These are phyloP conservation scores for Pristionchus entomophagus DNA, from an alignment of 2,888 invertebrate species.

Conservation along the genomic window DNA sequence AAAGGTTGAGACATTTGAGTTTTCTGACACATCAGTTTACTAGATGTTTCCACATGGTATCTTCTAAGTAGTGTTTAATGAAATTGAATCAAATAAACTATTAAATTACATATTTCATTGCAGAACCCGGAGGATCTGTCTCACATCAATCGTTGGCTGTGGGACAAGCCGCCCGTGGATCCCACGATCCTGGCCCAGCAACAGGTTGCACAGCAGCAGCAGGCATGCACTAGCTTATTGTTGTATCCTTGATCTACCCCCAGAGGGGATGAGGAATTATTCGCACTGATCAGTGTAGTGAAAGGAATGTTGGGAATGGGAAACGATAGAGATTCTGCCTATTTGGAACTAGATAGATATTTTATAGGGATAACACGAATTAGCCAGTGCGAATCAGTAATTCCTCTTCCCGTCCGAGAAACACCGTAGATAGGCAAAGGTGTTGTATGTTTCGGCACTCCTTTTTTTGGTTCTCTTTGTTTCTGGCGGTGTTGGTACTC, in stretches of 20 bases:
- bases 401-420: not conserved
- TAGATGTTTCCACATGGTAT: not conserved
- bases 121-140: slow-evolving; percentile 60
- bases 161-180: slow-evolving; percentile 72
- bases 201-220: slow-evolving; percentile 59
- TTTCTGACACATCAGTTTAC: not conserved
- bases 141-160: slow-evolving; percentile 72
- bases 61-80: not conserved
- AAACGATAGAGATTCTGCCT: too few species aligned
- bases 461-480: not conserved
- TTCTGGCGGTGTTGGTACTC: not conserved
- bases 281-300: not conserved
- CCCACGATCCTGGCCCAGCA: slow-evolving; percentile 70
- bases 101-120: not conserved
- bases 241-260: slow-evolving; percentile 11
- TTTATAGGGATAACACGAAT: too few species aligned
- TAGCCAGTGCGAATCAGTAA: not conserved
- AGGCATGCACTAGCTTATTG: not conserved
- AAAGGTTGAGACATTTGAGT: not conserved
- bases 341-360: not conserved
- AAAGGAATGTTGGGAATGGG: not conserved
- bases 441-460: not conserved
- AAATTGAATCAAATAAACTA: not conserved
- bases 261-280: not conserved
- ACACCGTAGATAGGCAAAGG: not conserved